Percentiles rank a stretch among this genome's conserved stretches.
phyloP scores from a whole-genome alignment of 37 sponge, comb jelly and placozoan species.

The Mnemiopsis leidyi region DNA sequence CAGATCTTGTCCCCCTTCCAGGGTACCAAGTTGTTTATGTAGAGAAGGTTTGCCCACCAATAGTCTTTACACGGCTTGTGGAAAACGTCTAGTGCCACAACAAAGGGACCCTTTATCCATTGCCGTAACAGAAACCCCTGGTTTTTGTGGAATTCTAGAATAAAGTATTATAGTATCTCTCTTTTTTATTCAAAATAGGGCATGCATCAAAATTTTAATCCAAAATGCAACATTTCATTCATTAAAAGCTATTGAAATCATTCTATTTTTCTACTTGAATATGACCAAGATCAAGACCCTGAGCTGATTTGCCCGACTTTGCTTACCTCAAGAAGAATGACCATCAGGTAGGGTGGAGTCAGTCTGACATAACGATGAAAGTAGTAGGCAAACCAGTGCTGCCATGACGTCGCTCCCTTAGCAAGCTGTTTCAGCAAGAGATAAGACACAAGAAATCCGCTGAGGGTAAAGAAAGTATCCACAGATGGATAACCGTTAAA shows the following conservation, averaged over 20 bases:
- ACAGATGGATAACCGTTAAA: conserved; percentile 34
- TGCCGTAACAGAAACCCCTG: background rate
- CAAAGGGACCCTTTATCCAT: background rate
- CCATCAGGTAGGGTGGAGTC: conserved; percentile 5
- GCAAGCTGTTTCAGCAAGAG: conserved; percentile 32
- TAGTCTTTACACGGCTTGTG: conserved; percentile 8
- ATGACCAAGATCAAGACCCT: too few relatives aligned
- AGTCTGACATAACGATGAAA: conserved; percentile 43
- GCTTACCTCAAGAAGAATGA: conserved; percentile 45
- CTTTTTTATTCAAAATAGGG: too few relatives aligned
- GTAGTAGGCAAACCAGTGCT: conserved; percentile 37
- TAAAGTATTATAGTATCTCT: too few relatives aligned
- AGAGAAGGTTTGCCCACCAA: conserved; percentile 58
- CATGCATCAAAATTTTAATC: background rate
- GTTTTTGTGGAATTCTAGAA: too few relatives aligned
- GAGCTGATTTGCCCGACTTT: too few relatives aligned
- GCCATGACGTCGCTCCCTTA: background rate
- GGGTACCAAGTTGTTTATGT: conserved; percentile 26
- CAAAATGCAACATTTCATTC: background rate
- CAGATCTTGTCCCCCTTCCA: background rate
- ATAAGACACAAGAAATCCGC: conserved; percentile 50
- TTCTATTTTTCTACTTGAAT: too few relatives aligned
- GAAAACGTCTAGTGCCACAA: background rate
- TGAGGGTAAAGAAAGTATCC: conserved; percentile 34
- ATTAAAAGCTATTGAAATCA: too few relatives aligned